A percentile compares a stretch with the other conserved stretches of the same genome.
phyloP scores from a whole-genome alignment of 2,797 vertebrate genomes.

The Argya squamiceps region DNA sequence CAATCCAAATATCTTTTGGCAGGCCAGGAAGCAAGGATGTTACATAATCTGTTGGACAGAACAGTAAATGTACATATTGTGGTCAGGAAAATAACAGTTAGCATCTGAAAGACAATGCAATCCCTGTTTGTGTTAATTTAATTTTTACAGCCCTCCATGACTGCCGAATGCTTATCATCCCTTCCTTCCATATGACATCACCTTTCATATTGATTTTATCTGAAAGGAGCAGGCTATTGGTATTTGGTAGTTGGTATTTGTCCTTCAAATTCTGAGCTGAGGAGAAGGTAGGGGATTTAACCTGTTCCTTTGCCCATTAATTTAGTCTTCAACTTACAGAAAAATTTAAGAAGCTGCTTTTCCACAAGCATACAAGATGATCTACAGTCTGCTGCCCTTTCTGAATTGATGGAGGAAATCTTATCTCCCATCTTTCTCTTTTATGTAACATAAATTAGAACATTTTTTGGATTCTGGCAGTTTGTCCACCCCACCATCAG shows the following conservation, averaged over 20 bases:
- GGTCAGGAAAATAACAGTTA: background rate
- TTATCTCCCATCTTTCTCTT: background rate
- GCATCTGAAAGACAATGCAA: background rate
- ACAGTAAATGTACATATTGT: background rate
- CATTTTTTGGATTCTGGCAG: background rate
- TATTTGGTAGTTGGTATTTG: background rate
- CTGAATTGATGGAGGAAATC: background rate
- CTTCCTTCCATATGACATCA: background rate
- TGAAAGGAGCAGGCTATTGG: background rate
- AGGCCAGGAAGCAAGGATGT: constrained; percentile 81
- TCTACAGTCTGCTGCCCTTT: background rate
- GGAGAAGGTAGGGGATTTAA: background rate
- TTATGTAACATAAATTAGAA: background rate
- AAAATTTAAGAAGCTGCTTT: background rate
- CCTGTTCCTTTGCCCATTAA: background rate
- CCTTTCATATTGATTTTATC: background rate
- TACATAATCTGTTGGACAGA: constrained; percentile 87
- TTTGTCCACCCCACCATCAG: background rate
- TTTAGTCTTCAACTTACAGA: background rate
- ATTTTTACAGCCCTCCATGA: background rate
- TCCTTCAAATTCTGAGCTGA: background rate
- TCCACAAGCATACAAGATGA: background rate
- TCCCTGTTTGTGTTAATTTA: background rate
- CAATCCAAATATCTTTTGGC: constrained; percentile 85
- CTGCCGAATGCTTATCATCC: background rate